Evolutionary conservation across 2,888 invertebrate species (phyloP), one percentile per base, ranked within the genome.

Genomic region (Macaria liturata): DNA sequence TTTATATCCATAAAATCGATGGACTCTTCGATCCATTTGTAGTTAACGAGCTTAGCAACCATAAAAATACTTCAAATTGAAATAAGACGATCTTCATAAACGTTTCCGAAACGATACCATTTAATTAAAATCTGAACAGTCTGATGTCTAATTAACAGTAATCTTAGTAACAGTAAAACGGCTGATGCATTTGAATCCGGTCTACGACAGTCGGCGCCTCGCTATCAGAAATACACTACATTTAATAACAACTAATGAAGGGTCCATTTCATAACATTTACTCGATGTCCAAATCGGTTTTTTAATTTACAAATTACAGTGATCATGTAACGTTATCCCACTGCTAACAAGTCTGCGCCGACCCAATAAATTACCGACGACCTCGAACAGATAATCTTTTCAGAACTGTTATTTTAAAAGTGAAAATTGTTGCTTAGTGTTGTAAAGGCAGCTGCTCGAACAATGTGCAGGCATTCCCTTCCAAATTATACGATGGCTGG

Each of bases 271-370:
- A 80, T 84, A 86, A 81, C 82, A 81, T 84, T 86, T 81, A 66
- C 61, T 61, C 61, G 60, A 53, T 47, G 75, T 74, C 69, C 65
- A 70, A 20, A 71, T 68, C 71, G 61, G 69, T 65, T 67, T 80
- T 81, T 82, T 82, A 80, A 82, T 83, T 82, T 80, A 80, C 76
- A 86, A 89, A 88, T 87, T 84, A 87, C 78, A 72, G 79, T 80
- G 79, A 76, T 82, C 76, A 68, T 72, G 72, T 76, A 72, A 70
- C 68, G 73, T 75, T 75, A 73, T 74, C 71, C 70, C 71, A 69
- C 68, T 64, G 56, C 52, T 64, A 66, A 67, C 64, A 66, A 68
- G 75, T 74, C 81, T 75, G 80, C 77, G 73, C 69, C 75, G 70
- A 72, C 70, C 72, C 70, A 81, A 83, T 82, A 78, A 86, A 83